These are phyloP conservation scores for Eupithecia centaureata DNA, from an alignment of 2,888 invertebrate genomes.

Conservation along the genomic window DNA sequence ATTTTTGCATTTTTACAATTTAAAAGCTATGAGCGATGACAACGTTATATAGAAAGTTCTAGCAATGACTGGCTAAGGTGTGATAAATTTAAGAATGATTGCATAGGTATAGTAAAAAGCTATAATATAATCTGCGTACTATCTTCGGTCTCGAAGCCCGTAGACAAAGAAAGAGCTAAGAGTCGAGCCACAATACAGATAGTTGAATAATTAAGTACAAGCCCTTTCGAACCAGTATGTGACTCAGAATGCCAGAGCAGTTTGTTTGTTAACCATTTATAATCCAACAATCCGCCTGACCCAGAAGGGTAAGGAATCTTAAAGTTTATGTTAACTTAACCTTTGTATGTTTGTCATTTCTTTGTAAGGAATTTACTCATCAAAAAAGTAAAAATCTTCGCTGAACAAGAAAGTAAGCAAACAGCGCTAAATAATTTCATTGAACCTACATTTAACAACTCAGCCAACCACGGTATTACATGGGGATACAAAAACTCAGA, in stretches of 20 bases:
- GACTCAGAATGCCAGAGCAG: conserved; percentile 6
- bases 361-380: background rate
- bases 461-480: conserved; percentile 57
- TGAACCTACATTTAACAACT: conserved; percentile 63
- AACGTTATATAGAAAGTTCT: conserved; percentile 23
- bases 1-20: conserved; percentile 12
- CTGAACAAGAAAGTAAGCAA: conserved; percentile 50
- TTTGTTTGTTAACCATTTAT: conserved; percentile 5
- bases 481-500: conserved; percentile 31
- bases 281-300: background rate
- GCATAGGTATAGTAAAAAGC: background rate
- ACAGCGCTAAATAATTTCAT: conserved; percentile 60
- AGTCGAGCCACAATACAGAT: background rate
- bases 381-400: background rate
- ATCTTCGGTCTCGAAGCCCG: background rate
- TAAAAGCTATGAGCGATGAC: conserved; percentile 15
- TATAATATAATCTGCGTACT: background rate
- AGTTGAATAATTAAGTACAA: conserved; percentile 7
- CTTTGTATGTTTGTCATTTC: background rate
- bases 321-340: conserved; percentile 4
- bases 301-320: conserved; percentile 1
- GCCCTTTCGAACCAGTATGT: conserved; percentile 11
- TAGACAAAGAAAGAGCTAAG: conserved; percentile 5
- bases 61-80: conserved; percentile 22
- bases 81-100: conserved; percentile 22